These are phyloP conservation scores for Clitarchus hookeri DNA, from an alignment of 2,888 invertebrate species.

Conservation along the genomic window DNA sequence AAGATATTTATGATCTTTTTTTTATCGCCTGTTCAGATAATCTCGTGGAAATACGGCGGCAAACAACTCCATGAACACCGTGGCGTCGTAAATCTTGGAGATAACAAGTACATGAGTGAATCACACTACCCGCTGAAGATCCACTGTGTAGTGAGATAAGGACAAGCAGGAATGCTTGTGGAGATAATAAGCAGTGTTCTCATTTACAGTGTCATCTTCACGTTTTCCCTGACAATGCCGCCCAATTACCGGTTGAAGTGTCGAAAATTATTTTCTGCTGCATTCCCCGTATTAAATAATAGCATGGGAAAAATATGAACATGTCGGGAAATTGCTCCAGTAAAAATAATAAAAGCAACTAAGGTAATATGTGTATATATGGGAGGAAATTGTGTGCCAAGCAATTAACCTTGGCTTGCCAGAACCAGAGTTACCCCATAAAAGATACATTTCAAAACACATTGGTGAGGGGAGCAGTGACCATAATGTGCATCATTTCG, in stretches of 20 bases:
- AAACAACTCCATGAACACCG: background rate
- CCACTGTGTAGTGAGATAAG: background rate
- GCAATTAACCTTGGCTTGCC: background rate
- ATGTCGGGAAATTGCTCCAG: no score
- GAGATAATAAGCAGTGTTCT: background rate
- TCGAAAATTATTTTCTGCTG: no score
- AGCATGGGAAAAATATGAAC: no score
- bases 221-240: no score
- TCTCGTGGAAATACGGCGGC: background rate
- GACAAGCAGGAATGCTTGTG: background rate
- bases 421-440: background rate
- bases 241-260: no score
- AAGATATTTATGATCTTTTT: background rate
- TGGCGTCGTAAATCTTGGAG: background rate
- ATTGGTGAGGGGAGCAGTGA: background rate
- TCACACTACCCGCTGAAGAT: background rate
- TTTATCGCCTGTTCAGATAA: background rate
- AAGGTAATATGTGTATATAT: no score
- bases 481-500: background rate
- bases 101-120: background rate
- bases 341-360: no score
- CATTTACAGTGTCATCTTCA: no score
- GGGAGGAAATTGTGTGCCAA: background rate
- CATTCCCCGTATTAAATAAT: no score
- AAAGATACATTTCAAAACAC: constrained; percentile 2